Conservation (phyloP, 2,113 vertebrate species). For the Epinephelus lanceolatus region DNA sequence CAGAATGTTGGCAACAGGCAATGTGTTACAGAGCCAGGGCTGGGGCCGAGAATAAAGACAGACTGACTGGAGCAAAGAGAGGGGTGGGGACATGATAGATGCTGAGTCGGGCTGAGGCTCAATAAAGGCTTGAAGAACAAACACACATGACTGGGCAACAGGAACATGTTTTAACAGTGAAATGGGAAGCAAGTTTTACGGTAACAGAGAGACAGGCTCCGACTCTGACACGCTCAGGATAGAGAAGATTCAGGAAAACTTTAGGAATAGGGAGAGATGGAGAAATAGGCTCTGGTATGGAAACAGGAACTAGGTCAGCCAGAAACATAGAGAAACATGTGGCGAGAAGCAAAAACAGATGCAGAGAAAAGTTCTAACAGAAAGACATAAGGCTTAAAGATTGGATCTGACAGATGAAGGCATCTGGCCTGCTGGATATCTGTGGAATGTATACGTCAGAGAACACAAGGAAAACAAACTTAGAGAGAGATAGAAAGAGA, state of each 20-base stretch:
- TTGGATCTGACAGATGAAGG: neutral
- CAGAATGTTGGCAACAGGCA: slow-evolving; percentile 4
- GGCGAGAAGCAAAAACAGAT: neutral
- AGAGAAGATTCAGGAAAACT: neutral
- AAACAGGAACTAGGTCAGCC: neutral
- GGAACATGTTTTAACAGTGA: neutral
- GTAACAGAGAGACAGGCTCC: neutral
- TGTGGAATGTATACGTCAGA: neutral
- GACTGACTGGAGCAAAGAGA: slow-evolving; percentile 10
- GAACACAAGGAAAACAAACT: neutral
- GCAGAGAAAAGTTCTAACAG: neutral
- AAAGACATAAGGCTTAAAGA: neutral
- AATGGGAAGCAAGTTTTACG: neutral
- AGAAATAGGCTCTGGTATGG: neutral
- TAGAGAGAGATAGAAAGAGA: neutral
- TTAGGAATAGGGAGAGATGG: neutral
- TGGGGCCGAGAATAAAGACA: slow-evolving; percentile 8
- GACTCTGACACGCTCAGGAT: neutral
- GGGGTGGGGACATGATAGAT: slow-evolving; percentile 2
- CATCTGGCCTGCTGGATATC: neutral
- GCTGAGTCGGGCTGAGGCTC: neutral
- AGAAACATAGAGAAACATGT: neutral
- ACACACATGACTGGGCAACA: neutral
- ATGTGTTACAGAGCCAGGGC: neutral
- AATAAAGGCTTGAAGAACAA: neutral